A percentile compares a stretch with the other conserved stretches of the same genome.
These are phyloP conservation scores for Blastobasis lacticolella DNA, from an alignment of 2,888 invertebrate genomes.

Conservation along the genomic window DNA sequence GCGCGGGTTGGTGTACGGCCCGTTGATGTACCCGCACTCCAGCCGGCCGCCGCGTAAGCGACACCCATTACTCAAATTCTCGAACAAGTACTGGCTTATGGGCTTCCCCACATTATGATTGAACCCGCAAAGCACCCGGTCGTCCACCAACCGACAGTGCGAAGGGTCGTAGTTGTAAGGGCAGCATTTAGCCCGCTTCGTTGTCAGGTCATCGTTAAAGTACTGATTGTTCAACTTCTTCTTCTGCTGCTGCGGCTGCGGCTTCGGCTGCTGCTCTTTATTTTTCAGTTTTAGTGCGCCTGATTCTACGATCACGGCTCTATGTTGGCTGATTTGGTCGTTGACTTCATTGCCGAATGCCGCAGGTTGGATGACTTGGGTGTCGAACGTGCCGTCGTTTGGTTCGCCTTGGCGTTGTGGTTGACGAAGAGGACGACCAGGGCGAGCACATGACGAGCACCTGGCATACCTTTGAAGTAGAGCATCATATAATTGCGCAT, in stretches of 20 bases:
- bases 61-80: constrained; percentile 36
- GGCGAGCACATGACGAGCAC: not conserved
- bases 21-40: constrained; percentile 49
- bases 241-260: not conserved
- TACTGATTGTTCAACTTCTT: too few species aligned
- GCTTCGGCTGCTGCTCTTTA: too few species aligned
- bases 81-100: constrained; percentile 14
- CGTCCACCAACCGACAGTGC: constrained; percentile 39
- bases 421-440: not conserved
- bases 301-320: not conserved
- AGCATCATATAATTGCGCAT: too few species aligned
- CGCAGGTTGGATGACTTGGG: not conserved
- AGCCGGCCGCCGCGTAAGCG: constrained; percentile 42
- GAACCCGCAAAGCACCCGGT: constrained; percentile 49
- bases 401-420: not conserved
- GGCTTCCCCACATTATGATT: constrained; percentile 39
- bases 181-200: constrained; percentile 33
- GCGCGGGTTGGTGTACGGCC: constrained; percentile 32
- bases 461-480: too few species aligned
- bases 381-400: not conserved
- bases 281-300: not conserved
- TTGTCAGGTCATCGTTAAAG: constrained; percentile 3
- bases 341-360: not conserved
- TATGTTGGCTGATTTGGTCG: not conserved
- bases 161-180: constrained; percentile 48